A percentile compares a stretch with the other conserved stretches of the same genome.
These are phyloP conservation scores for Aleiodes testaceus DNA, from an alignment of 2,888 invertebrate species.

Conservation along the genomic window DNA sequence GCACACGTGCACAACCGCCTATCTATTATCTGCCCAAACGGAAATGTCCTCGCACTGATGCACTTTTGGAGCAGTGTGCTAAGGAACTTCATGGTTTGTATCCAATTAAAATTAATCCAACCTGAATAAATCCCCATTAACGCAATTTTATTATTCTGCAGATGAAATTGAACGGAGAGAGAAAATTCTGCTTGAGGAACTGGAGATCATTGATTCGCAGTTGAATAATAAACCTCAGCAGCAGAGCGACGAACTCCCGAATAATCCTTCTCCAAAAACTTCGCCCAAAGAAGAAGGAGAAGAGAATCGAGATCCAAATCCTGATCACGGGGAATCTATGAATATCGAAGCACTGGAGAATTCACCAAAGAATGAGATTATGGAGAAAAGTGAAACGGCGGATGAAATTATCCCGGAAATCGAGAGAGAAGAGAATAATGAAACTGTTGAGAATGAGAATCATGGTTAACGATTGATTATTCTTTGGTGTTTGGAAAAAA, in stretches of 20 bases:
- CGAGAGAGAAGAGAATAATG: slow-evolving; percentile 51
- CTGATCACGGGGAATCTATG: slow-evolving; percentile 53
- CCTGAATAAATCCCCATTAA: not conserved
- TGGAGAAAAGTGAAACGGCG: slow-evolving; percentile 42
- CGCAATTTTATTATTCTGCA: slow-evolving; percentile 49
- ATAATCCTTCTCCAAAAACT: slow-evolving; percentile 44
- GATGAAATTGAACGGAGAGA: slow-evolving; percentile 68
- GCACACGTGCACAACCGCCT: slow-evolving; percentile 89
- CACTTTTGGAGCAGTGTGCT: slow-evolving; percentile 64
- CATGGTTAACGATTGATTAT: slow-evolving; percentile 63
- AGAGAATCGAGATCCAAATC: slow-evolving; percentile 70
- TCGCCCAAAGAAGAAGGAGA: slow-evolving; percentile 60
- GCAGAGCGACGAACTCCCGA: slow-evolving; percentile 55
- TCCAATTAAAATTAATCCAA: not conserved
- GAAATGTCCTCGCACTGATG: slow-evolving; percentile 75
- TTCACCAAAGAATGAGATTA: slow-evolving; percentile 50
- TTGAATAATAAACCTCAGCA: slow-evolving; percentile 63
- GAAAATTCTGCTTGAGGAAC: slow-evolving; percentile 63
- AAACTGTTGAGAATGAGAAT: slow-evolving; percentile 60
- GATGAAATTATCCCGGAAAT: slow-evolving; percentile 42
- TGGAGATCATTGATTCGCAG: slow-evolving; percentile 67
- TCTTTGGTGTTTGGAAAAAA: slow-evolving; percentile 1
- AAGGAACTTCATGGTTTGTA: slow-evolving; percentile 66
- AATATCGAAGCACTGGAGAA: slow-evolving; percentile 46
- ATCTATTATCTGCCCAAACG: slow-evolving; percentile 91